Conservation (phyloP, 2,113 vertebrate genomes). For the Percina caprodes region DNA sequence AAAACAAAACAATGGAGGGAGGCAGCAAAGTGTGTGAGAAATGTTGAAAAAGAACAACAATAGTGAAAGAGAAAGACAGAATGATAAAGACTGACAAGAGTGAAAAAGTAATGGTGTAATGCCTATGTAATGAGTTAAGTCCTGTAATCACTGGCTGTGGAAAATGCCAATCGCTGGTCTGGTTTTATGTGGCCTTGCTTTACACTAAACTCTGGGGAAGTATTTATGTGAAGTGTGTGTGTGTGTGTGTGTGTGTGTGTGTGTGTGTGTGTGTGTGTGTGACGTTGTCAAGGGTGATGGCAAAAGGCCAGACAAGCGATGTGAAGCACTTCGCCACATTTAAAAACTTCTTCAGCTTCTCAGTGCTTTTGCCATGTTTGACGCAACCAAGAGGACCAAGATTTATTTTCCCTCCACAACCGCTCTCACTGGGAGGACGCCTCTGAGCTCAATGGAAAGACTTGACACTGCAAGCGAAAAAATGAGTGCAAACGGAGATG, state of each 20-base stretch:
- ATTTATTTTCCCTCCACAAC: conserved; percentile 17
- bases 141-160: conserved; percentile 67
- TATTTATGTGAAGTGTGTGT: conserved; percentile 45
- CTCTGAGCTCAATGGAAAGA: conserved; percentile 6
- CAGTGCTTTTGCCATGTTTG: conserved; percentile 37
- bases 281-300: conserved; percentile 67
- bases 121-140: conserved; percentile 50
- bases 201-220: conserved; percentile 53
- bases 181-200: conserved; percentile 63
- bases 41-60: conserved; percentile 16
- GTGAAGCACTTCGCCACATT: conserved; percentile 53
- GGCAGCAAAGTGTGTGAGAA: conserved; percentile 17
- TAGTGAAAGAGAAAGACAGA: neutral
- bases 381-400: conserved; percentile 27
- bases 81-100: conserved; percentile 18
- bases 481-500: neutral
- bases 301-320: conserved; percentile 46
- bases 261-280: conserved; percentile 42
- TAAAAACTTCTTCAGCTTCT: conserved; percentile 37
- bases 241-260: conserved; percentile 21
- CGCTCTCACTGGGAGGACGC: neutral
- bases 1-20: conserved; percentile 1
- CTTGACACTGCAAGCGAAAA: neutral
- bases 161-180: conserved; percentile 55
- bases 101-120: conserved; percentile 48